A percentile compares a stretch with the other conserved stretches of the same genome.
phyloP scores from a whole-genome alignment of 2,888 invertebrate genomes.

The Junonia oenone region DNA sequence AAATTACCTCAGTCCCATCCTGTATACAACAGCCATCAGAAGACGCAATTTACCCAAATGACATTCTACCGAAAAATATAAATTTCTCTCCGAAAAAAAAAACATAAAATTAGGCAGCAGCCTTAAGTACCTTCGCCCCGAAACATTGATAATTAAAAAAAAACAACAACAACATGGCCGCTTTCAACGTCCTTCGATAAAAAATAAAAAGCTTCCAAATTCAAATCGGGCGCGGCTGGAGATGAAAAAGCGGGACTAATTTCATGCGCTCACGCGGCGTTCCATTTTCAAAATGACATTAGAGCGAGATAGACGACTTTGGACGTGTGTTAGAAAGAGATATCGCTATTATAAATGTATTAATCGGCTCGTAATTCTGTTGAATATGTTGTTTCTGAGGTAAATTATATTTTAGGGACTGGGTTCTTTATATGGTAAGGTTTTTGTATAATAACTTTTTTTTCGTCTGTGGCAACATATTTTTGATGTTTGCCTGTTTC shows the following conservation, averaged over 20 bases:
- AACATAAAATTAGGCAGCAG: constrained; percentile 27
- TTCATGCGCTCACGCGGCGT: constrained; percentile 67
- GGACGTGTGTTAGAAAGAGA: constrained; percentile 35
- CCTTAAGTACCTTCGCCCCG: constrained; percentile 35
- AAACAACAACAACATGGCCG: constrained; percentile 55
- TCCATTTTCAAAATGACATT: constrained; percentile 67
- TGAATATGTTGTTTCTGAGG: constrained; percentile 59
- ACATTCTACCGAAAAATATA: constrained; percentile 50
- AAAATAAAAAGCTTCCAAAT: constrained; percentile 58
- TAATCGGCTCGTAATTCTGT: constrained; percentile 71
- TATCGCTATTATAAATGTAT: constrained; percentile 62
- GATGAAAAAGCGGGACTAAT: constrained; percentile 74
- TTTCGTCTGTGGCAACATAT: constrained; percentile 28
- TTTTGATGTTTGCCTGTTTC: constrained; percentile 15
- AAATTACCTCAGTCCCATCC: too few species aligned
- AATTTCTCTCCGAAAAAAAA: constrained; percentile 28
- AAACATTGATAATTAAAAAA: constrained; percentile 62
- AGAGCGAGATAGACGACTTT: constrained; percentile 35
- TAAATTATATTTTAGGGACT: constrained; percentile 35
- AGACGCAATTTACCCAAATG: constrained; percentile 50
- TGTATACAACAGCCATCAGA: constrained; percentile 19
- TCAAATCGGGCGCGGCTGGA: constrained; percentile 67
- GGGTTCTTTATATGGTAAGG: constrained; percentile 14
- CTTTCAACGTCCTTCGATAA: constrained; percentile 51
- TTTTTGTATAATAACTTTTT: constrained; percentile 27